phyloP scores from a whole-genome alignment of 2,113 vertebrate species.

The Rhinolophus sinicus region DNA sequence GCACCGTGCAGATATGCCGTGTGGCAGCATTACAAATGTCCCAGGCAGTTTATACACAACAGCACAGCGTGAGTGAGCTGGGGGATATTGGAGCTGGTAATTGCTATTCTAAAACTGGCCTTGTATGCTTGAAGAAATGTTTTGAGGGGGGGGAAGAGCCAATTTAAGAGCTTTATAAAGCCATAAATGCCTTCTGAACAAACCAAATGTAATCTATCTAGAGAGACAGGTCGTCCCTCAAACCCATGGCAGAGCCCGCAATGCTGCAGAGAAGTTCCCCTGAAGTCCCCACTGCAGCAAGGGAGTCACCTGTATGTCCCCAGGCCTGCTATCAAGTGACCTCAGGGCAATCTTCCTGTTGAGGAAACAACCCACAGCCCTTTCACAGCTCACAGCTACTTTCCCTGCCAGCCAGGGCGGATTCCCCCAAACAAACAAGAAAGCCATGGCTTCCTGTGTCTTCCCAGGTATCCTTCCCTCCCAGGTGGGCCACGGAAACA shows the following conservation, averaged over 20 bases:
- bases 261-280: not conserved
- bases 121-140: conserved; percentile 81
- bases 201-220: conserved; percentile 79
- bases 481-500: not conserved
- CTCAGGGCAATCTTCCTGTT: not conserved
- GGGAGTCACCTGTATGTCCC: not conserved
- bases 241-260: not conserved
- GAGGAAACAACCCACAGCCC: not conserved
- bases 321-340: not conserved
- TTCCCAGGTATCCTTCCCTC: not conserved
- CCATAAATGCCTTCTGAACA: conserved; percentile 79
- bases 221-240: conserved; percentile 52
- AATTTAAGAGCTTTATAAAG: conserved; percentile 85
- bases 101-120: conserved; percentile 83
- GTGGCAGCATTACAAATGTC: conserved; percentile 85
- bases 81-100: conserved; percentile 84
- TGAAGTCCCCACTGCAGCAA: not conserved
- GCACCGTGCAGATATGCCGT: conserved; percentile 76
- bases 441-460: not conserved
- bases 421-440: not conserved
- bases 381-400: not conserved
- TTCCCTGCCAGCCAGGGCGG: not conserved
- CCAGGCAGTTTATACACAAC: conserved; percentile 83
- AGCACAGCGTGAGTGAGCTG: conserved; percentile 81
- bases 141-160: conserved; percentile 75